Evolutionary conservation across 2,888 invertebrate species (phyloP).

Genomic region (Diloba caeruleocephala): DNA sequence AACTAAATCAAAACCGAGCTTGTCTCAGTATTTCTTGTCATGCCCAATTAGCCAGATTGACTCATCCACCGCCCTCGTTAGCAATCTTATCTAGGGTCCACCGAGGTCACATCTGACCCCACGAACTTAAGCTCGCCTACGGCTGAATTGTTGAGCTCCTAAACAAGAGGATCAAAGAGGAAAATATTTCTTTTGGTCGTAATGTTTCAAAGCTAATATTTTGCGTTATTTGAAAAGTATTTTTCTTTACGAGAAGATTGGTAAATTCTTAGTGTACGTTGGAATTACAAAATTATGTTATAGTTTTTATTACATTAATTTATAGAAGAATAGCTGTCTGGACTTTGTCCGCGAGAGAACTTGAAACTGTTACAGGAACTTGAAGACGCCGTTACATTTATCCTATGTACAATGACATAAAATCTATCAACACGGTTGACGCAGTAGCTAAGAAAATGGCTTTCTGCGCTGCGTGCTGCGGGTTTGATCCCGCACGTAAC

Average conservation of each 20-base stretch:
- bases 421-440: too few species aligned
- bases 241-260: slow-evolving; percentile 6
- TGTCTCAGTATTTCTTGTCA: slow-evolving; percentile 22
- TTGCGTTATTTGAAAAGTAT: slow-evolving; percentile 19
- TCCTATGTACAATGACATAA: too few species aligned
- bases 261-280: slow-evolving; percentile 9
- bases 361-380: too few species aligned
- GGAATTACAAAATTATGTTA: slow-evolving; percentile 15
- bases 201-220: slow-evolving; percentile 4
- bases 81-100: slow-evolving; percentile 24
- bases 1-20: slow-evolving; percentile 14
- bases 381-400: too few species aligned
- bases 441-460: too few species aligned
- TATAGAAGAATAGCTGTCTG: too few species aligned
- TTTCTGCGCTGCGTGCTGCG: too few species aligned
- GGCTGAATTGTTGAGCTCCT: slow-evolving; percentile 10
- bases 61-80: slow-evolving; percentile 14
- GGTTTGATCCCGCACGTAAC: too few species aligned
- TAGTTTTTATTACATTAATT: slow-evolving; percentile 9
- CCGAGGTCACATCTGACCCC: slow-evolving; percentile 23
- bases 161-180: slow-evolving; percentile 12
- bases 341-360: too few species aligned
- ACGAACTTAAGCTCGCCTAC: slow-evolving; percentile 8
- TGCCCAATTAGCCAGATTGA: slow-evolving; percentile 28
- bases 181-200: too few species aligned